Conservation (phyloP, 2,888 invertebrate species). For the Eupithecia vulgata region DNA sequence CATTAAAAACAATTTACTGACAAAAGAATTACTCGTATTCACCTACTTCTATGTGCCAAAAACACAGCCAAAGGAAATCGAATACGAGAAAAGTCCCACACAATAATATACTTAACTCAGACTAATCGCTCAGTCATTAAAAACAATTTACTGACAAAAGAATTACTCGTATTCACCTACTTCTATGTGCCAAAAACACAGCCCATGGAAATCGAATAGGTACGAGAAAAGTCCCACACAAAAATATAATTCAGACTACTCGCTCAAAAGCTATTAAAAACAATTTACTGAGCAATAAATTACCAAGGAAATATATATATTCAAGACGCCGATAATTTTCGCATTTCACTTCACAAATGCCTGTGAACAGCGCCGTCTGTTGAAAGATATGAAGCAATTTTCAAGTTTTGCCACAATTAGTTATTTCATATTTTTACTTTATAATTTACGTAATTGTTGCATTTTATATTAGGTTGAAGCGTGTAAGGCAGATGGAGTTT, state of each 20-base stretch:
- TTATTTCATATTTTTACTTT: conserved; percentile 21
- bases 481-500: conserved; percentile 18
- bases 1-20: too few species aligned
- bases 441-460: conserved; percentile 28
- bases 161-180: too few species aligned
- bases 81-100: too few species aligned
- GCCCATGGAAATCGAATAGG: background rate
- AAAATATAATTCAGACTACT: background rate
- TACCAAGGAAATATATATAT: background rate
- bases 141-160: too few species aligned
- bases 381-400: conserved; percentile 32
- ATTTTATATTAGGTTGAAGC: conserved; percentile 20
- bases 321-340: conserved; percentile 28
- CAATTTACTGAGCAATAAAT: conserved; percentile 6
- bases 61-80: too few species aligned
- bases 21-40: too few species aligned
- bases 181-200: too few species aligned
- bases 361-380: conserved; percentile 51
- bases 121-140: too few species aligned
- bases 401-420: conserved; percentile 23
- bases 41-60: too few species aligned
- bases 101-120: too few species aligned
- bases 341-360: conserved; percentile 37
- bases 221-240: background rate
- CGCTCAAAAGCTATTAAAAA: conserved; percentile 9